Evolutionary conservation across 2,888 invertebrate genomes (phyloP).

Genomic region (Agrypnus murinus): DNA sequence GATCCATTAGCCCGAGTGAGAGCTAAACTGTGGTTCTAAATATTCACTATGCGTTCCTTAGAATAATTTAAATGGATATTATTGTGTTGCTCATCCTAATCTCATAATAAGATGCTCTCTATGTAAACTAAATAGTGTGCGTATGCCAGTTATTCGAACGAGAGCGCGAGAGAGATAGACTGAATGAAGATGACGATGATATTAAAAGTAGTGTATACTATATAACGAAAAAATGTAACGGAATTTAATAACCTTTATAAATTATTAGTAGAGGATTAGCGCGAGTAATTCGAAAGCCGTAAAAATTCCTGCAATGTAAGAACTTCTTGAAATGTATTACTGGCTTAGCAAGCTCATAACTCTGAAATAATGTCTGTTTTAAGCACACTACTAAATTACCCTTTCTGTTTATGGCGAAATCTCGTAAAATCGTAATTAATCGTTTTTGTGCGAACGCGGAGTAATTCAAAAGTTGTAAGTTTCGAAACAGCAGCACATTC

Average conservation of each 20-base stretch:
- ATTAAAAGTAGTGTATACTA: too few species aligned
- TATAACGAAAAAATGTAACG: constrained; percentile 26
- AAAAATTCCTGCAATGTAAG: constrained; percentile 49
- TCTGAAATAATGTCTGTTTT: constrained; percentile 51
- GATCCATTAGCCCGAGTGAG: constrained; percentile 47
- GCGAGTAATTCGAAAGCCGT: constrained; percentile 47
- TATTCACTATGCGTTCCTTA: constrained; percentile 42
- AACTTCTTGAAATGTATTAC: constrained; percentile 50
- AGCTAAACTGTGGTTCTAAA: constrained; percentile 44
- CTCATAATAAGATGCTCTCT: too few species aligned
- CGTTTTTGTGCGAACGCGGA: constrained; percentile 41
- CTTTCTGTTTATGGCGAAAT: constrained; percentile 51
- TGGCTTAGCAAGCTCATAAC: constrained; percentile 50
- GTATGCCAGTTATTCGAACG: neutral
- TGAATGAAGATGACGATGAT: too few species aligned
- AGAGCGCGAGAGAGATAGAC: too few species aligned
- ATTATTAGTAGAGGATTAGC: constrained; percentile 46
- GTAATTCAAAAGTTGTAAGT: constrained; percentile 39
- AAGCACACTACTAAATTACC: constrained; percentile 50
- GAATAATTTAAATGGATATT: constrained; percentile 43
- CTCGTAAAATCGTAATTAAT: constrained; percentile 53
- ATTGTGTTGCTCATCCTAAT: constrained; percentile 11
- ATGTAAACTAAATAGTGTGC: constrained; percentile 7
- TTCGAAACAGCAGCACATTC: constrained; percentile 14
- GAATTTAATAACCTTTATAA: constrained; percentile 48